phyloP scores from a whole-genome alignment of 2,888 invertebrate species.

The Calephelis perditalis region DNA sequence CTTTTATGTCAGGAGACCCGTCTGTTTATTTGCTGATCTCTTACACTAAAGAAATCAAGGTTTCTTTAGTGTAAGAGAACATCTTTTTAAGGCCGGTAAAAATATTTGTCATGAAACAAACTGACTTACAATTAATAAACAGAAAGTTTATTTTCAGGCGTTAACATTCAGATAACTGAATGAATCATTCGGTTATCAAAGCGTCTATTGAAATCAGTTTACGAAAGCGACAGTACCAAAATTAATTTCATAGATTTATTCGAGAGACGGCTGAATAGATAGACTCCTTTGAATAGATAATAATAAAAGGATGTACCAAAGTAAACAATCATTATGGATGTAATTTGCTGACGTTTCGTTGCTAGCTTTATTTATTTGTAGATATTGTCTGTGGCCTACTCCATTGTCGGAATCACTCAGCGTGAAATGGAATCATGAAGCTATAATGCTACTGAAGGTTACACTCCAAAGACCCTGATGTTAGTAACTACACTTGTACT shows the following conservation, averaged over 20 bases:
- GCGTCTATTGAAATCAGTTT: conserved; percentile 9
- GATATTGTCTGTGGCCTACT: too few relatives aligned
- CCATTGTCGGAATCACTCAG: too few relatives aligned
- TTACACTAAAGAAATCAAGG: too few relatives aligned
- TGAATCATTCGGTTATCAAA: conserved; percentile 2
- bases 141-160: not conserved
- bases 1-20: too few relatives aligned
- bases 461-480: too few relatives aligned
- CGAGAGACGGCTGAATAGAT: conserved; percentile 26
- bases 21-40: too few relatives aligned
- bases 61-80: too few relatives aligned
- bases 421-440: too few relatives aligned
- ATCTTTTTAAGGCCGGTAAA: too few relatives aligned
- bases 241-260: conserved; percentile 31
- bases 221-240: conserved; percentile 14
- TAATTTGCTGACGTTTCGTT: not conserved
- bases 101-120: not conserved
- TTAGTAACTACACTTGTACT: too few relatives aligned
- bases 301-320: conserved; percentile 19
- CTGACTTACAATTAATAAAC: not conserved
- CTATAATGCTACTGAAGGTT: too few relatives aligned
- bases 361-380: too few relatives aligned
- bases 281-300: conserved; percentile 31
- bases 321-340: conserved; percentile 17
- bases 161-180: not conserved